Percentiles rank a stretch among this genome's conserved stretches.
Evolutionary conservation across 2,113 vertebrate species (phyloP).

Genomic region (Corydoras sp.): DNA sequence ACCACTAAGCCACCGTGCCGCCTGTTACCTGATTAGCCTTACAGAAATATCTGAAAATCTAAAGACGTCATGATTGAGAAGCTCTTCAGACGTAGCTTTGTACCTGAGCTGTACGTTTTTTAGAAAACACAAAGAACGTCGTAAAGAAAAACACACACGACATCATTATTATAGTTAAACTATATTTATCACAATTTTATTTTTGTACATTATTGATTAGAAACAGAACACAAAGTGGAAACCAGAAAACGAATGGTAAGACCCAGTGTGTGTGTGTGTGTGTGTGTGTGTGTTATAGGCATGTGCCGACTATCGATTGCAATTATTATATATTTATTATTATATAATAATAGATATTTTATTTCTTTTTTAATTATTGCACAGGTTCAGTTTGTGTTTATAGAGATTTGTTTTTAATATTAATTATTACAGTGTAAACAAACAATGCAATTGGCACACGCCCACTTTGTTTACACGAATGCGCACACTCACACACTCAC

Average conservation of each 20-base stretch:
- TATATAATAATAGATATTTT: no score
- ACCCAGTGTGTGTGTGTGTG: not conserved
- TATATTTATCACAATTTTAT: conserved; percentile 80
- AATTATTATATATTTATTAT: not conserved
- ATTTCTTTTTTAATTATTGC: no score
- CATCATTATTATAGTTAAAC: conserved; percentile 70
- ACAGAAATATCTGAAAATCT: no score
- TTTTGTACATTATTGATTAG: conserved; percentile 79
- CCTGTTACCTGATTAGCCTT: no score
- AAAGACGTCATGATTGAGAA: no score
- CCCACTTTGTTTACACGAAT: not conserved
- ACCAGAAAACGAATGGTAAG: conserved; percentile 46
- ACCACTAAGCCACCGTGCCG: no score
- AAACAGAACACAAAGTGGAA: conserved; percentile 74
- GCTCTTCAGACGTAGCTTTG: no score
- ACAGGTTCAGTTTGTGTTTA: no score
- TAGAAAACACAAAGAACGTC: no score
- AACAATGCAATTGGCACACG: not conserved
- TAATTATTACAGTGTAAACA: no score
- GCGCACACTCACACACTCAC: not conserved
- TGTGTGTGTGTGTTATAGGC: not conserved
- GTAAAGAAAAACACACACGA: conserved; percentile 41
- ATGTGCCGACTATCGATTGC: not conserved
- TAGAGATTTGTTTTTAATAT: no score
- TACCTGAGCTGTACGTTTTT: no score